Evolutionary conservation across 2,113 vertebrate species (phyloP).

Genomic region (Tragelaphus scriptus): DNA sequence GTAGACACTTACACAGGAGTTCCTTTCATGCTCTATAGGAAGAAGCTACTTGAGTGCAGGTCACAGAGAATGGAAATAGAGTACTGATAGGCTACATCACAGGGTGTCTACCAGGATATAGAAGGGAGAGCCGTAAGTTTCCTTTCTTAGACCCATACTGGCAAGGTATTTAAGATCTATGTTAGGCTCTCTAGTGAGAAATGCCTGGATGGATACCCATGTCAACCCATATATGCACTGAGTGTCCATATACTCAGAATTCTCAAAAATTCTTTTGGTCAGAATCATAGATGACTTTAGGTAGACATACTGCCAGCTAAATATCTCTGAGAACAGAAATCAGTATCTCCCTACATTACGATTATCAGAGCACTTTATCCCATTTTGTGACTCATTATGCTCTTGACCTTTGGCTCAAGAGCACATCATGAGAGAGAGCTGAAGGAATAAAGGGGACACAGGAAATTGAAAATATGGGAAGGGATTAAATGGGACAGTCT

Average conservation of each 20-base stretch:
- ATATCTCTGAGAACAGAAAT: conserved; percentile 58
- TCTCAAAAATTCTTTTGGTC: conserved; percentile 11
- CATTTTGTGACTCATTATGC: conserved; percentile 53
- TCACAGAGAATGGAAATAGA: neutral
- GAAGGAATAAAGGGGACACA: conserved; percentile 19
- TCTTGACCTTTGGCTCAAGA: conserved; percentile 45
- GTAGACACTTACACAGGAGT: neutral
- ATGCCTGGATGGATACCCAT: neutral
- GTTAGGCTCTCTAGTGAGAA: neutral
- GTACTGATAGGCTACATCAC: neutral
- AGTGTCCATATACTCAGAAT: neutral
- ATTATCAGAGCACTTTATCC: conserved; percentile 35
- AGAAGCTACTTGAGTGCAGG: neutral
- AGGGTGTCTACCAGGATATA: neutral
- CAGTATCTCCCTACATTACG: neutral
- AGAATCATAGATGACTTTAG: neutral
- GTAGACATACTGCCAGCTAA: neutral
- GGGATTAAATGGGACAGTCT: neutral
- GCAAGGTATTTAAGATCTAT: neutral
- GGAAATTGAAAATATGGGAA: conserved; percentile 47
- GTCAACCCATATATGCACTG: neutral
- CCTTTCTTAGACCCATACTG: neutral
- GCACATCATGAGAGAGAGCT: neutral
- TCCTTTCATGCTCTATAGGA: neutral
- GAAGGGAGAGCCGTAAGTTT: neutral